Base-by-base conservation (phyloP, 2,797 vertebrate genomes). In the Manis crassicaudata region DNA sequence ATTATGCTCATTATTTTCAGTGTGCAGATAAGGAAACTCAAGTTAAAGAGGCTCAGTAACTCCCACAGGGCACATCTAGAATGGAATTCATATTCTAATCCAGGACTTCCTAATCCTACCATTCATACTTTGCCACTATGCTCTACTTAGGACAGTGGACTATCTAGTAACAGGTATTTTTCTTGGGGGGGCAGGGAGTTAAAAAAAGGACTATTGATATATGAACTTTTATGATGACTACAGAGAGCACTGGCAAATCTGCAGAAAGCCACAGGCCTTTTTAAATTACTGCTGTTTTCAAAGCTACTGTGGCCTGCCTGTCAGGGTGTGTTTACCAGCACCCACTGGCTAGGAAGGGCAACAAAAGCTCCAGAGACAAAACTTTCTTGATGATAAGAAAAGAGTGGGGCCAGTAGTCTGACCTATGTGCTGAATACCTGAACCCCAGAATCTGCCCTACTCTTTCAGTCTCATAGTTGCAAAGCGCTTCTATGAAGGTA, bases 271-370 rank as follows among this genome's bases (percentile, higher is more conserved):
- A 32, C 1, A 9, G 21, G 10, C 4, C 9, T 81, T 54, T 54
- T 84, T 54, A 88, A 43, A 60, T 90, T 87, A 90, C 70, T 62
- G 27, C 11, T 94, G 32, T 77, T 94, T 92, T 84, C 84, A 80
- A 93, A 93, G 17, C 29, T 83, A 16, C 5, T 83, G 5, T 73
- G 60, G 14, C 25, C 23, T 83, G 23, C 25, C 23, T 83, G 23
- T 37, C 23, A 58, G 4, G 37, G 37, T 43, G 56, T 76, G 37
- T 87, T 92, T n/a, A 88, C 25, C 12, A 60, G 84, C 20, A 25
- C 14, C 27, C 37, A 76, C 2, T 56, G 70, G 5, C 79, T 88
- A 7, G 4, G 5, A 46, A 85, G 40, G 27, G 23, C 8, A 46
- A 68, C 17, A 63, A 92, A 60, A 63, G 1, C 11, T 32, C 3